Base-by-base conservation (phyloP, 1,140 invertebrate species). In the Brachionus koreanus region DNA sequence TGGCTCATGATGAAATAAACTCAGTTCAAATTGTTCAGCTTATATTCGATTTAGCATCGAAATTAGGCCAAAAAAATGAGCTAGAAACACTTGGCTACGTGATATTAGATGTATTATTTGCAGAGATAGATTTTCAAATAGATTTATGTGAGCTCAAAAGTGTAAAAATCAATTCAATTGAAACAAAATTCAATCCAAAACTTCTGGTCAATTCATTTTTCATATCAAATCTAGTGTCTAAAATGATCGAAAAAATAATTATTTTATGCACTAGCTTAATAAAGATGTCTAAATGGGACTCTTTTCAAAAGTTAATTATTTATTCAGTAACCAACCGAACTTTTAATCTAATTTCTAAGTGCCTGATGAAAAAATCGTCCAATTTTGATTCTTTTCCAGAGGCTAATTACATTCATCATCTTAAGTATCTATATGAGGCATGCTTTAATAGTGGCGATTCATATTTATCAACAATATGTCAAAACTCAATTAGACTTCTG, bases 1-100 rank as follows among this genome's bases (percentile, higher is more conserved):
- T 74, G 25, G 69, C 69, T 46, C 69, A 74, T 43, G 69, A 74
- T 46, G 69, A 74, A 74, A 43, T 74, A 43, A 74, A 74, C 69
- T 74, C 39, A 9, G 69, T 74, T 16, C 69, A 74, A 74, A 74
- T 74, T 5, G 16, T 46, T 16, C 69, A 74, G 3, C 5, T 74
- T 0, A 25, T 74, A 7, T 74, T 46, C 3, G 69, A 74, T 74
- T 46, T 74, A 9, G 19, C 37, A 49, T 29, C 16, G 0, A 12
- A 29, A 46, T 25, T 74, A 46, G 37, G 46, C n/a, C 5, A 69
- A 39, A 37, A 16, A 5, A 69, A 42, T 39, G 65, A 69, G n/a
- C 29, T 39, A 12, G 65, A 69, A 6, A 69, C 65, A 29, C 9
- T 29, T 6, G 69, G 69, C 16, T 74, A 74, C 25, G 19, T 74